Base-by-base conservation (phyloP, 2,113 vertebrate genomes). In the Sciurus niger region DNA sequence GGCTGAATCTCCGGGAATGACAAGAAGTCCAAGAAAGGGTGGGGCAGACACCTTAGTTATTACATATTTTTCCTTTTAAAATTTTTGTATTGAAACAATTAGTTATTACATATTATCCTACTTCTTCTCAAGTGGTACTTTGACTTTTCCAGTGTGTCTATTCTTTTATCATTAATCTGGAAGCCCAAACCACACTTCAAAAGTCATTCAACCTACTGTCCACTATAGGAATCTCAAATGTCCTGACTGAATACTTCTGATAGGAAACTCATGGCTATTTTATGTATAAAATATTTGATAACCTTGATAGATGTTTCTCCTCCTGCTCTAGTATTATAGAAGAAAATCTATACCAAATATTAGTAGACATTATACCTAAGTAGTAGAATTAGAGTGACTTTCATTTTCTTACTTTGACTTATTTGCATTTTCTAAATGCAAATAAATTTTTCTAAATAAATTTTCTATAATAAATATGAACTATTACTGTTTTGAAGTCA, bases 401-500 rank as follows among this genome's bases (percentile, higher is more conserved):
- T 86, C 77, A 46, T 67, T 93, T 93, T 94, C 40, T 84, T 89
- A n/a, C 88, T 91, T 80, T 80, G n/a, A 89, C 46, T 93, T 92
- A 12, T 58, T 83, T 40, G 6, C 13, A 24, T 86, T 95, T 93
- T 80, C 53, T 85, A 74, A 48, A 40, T 40, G 40, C 40, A 40
- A 40, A 48, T 48, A 48, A 48, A 17, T 55, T 48, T 48, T 48
- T 48, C 46, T 48, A 55, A 20, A 55, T 55, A 55, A 74, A 73
- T n/a, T 68, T 93, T 93, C 55, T 74, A 16, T 79, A 74, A 55
- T 79, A 73, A 65, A 65, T 91, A 34, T 43, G 37, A 96, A 53
- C 53, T 43, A 83, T 77, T 43, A 80, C 73, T 63, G n/a, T 43
- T 97, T 82, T 60, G 37, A 94, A 96, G 60, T 24, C 60, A 8